Base-by-base conservation (phyloP, 2,113 vertebrate species). In the Callaeas wilsoni region DNA sequence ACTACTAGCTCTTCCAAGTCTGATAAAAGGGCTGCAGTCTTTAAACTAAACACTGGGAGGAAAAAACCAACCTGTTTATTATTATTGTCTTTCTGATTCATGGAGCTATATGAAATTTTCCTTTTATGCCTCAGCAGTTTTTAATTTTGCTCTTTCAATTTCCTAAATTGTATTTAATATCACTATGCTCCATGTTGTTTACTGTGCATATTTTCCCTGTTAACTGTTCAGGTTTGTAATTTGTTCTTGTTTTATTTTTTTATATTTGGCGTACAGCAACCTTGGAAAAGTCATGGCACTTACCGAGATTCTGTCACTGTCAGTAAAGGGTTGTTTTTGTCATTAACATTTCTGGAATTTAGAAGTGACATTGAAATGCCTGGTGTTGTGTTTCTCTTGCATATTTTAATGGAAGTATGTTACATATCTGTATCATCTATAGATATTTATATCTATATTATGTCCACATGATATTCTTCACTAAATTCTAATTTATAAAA, bases 141-240 rank as follows among this genome's bases (percentile, higher is more conserved):
- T 98, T 97, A 98, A 97, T 98, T 97, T 96, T 93, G 65, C 44
- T 95, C 73, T 96, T 97, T 96, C 92, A 90, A 17, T 96, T 97
- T 96, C 67, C 90, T 83, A 97, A 97, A 97, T 89, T 96, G 78
- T 90, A 93, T 97, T 97, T 97, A 93, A 95, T 96, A 94, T 95
- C 87, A 81, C 37, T 75, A 53, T 87, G 42, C 15, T 80, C 75
- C 7, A 10, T 91, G 41, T 57, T 97, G 94, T 97, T 98, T 96
- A 95, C 87, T 91, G 46, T 94, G 35, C 30, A 39, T 80, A 52
- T 92, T 92, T 64, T 47, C 44, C 89, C 73, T 93, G 64, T 91
- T 96, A 96, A 69, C 68, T 95, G 84, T 81, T 82, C 25, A 42
- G 7, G 77, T 94, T 62, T 93, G 37, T 76, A 93, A 94, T 84